Conservation (phyloP, 1,140 invertebrate species). For the Eulimnadia texana region DNA sequence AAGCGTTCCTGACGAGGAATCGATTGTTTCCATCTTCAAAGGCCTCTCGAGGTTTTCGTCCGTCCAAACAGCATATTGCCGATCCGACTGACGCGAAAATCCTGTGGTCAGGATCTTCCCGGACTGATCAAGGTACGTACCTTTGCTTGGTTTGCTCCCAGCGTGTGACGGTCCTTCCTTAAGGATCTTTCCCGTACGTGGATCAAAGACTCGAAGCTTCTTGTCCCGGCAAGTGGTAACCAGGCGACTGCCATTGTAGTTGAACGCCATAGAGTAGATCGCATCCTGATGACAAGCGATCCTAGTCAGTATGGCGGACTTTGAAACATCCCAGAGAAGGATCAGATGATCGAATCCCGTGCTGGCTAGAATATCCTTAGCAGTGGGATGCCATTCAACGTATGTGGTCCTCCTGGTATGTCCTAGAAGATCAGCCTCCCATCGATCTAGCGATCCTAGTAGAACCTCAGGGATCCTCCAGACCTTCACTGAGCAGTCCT, state of each 20-base stretch:
- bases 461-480: slow-evolving; percentile 84
- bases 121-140: slow-evolving; percentile 64
- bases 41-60: slow-evolving; percentile 59
- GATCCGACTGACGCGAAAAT: slow-evolving; percentile 75
- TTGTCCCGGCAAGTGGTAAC: slow-evolving; percentile 91
- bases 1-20: slow-evolving; percentile 80
- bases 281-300: slow-evolving; percentile 80
- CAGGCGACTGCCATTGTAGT: slow-evolving; percentile 73
- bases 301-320: slow-evolving; percentile 63
- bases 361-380: slow-evolving; percentile 77
- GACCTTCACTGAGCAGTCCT: slow-evolving; percentile 75
- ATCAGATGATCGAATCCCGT: slow-evolving; percentile 44
- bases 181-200: slow-evolving; percentile 60
- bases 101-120: slow-evolving; percentile 71
- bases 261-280: slow-evolving; percentile 81
- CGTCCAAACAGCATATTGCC: slow-evolving; percentile 79
- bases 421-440: slow-evolving; percentile 66
- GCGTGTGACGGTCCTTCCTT: slow-evolving; percentile 70
- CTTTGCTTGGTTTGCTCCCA: slow-evolving; percentile 75
- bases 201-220: slow-evolving; percentile 74
- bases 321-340: slow-evolving; percentile 77
- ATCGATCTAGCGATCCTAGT: slow-evolving; percentile 61
- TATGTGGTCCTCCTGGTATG: slow-evolving; percentile 76
- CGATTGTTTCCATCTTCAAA: slow-evolving; percentile 65
- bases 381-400: slow-evolving; percentile 88